Conservation (phyloP, 1,140 invertebrate species). For the Tetramorium alpestre region DNA sequence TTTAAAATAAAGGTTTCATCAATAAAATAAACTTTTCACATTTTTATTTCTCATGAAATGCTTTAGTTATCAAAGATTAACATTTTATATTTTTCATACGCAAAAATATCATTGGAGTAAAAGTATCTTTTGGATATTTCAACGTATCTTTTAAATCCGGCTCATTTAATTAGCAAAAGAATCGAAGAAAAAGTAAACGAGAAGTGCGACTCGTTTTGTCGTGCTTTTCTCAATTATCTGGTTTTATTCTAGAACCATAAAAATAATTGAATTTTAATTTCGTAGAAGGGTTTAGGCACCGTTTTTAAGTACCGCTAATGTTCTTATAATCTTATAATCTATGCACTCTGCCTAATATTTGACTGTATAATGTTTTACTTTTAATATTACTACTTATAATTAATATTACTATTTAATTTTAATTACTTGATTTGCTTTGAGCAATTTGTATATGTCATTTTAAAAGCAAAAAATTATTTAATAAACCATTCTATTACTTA, state of each 20-base stretch:
- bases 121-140: background rate
- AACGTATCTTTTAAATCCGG: background rate
- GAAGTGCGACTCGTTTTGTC: slow-evolving; percentile 23
- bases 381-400: no score
- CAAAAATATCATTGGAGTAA: background rate
- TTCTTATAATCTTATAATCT: slow-evolving; percentile 64
- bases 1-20: background rate
- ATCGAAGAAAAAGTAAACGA: background rate
- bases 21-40: background rate
- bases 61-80: background rate
- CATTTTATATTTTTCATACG: background rate
- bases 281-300: background rate
- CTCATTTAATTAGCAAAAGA: slow-evolving; percentile 12
- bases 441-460: background rate
- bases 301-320: slow-evolving; percentile 27
- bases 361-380: background rate
- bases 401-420: background rate
- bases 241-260: slow-evolving; percentile 44
- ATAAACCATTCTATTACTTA: background rate
- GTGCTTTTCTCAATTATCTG: background rate
- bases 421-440: background rate
- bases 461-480: background rate
- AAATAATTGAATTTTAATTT: slow-evolving; percentile 67
- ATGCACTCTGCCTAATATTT: slow-evolving; percentile 29
- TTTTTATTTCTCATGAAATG: background rate